Conservation (phyloP, 2,888 invertebrate genomes). For the Protodeltote pygarga region DNA sequence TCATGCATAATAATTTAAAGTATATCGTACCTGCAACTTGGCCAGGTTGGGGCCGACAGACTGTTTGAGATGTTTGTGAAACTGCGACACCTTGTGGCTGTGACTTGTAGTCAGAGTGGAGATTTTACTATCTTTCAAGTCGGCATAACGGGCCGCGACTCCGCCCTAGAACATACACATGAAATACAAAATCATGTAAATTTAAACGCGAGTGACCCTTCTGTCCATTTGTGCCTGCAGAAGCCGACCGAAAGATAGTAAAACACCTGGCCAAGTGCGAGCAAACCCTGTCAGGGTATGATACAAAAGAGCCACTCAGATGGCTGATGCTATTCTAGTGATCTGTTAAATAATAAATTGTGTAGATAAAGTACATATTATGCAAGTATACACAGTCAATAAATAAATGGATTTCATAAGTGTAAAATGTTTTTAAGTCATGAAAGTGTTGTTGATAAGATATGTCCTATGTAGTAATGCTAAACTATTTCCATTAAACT, state of each 20-base stretch:
- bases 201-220: slow-evolving; percentile 50
- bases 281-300: slow-evolving; percentile 58
- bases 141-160: slow-evolving; percentile 92
- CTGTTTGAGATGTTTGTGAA: slow-evolving; percentile 97
- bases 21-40: slow-evolving; percentile 93
- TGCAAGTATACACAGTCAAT: neutral
- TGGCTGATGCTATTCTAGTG: slow-evolving; percentile 29
- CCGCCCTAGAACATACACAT: slow-evolving; percentile 87
- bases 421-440: too few relatives aligned
- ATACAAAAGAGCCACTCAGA: slow-evolving; percentile 59
- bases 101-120: slow-evolving; percentile 94
- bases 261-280: slow-evolving; percentile 84
- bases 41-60: slow-evolving; percentile 94
- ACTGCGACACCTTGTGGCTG: slow-evolving; percentile 97
- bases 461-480: too few relatives aligned
- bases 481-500: too few relatives aligned
- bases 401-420: neutral
- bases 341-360: slow-evolving; percentile 41
- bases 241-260: slow-evolving; percentile 87
- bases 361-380: slow-evolving; percentile 8
- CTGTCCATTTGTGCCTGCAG: slow-evolving; percentile 58
- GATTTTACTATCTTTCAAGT: slow-evolving; percentile 97
- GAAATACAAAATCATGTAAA: slow-evolving; percentile 48
- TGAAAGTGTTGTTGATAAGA: too few relatives aligned
- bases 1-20: slow-evolving; percentile 67